Evolutionary conservation across 2,797 vertebrate species (phyloP).

Genomic region (Xiphophorus birchmanni): DNA sequence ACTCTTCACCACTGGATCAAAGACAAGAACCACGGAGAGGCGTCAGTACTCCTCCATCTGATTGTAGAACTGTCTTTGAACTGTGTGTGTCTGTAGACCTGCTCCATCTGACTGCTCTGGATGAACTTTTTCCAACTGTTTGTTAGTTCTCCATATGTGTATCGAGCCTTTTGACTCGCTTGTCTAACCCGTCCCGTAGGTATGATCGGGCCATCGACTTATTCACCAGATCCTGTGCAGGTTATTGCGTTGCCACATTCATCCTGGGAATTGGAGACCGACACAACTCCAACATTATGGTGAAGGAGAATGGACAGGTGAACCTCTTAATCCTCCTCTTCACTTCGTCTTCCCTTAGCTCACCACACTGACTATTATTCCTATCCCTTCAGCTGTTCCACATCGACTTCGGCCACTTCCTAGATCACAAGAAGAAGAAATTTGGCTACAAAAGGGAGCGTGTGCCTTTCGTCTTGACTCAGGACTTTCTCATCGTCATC

Average conservation of each 20-base stretch:
- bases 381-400: conserved; percentile 78
- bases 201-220: conserved; percentile 83
- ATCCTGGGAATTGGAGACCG: conserved; percentile 84
- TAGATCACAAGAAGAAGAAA: conserved; percentile 87
- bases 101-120: background rate
- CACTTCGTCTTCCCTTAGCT: background rate
- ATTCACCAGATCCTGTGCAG: conserved; percentile 83
- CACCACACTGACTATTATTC: background rate
- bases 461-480: conserved; percentile 83
- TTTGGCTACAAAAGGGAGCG: conserved; percentile 85
- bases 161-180: background rate
- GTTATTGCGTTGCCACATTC: conserved; percentile 84
- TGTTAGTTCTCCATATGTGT: background rate
- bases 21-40: conserved; percentile 82
- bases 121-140: background rate
- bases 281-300: conserved; percentile 87
- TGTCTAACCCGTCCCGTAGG: conserved; percentile 41
- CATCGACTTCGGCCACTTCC: conserved; percentile 85
- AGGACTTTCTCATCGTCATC: conserved; percentile 86
- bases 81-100: background rate
- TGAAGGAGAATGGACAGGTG: conserved; percentile 86
- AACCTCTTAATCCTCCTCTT: background rate
- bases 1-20: conserved; percentile 83
- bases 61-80: background rate
- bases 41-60: conserved; percentile 60